Percentiles rank a stretch among this genome's conserved stretches.
Evolutionary conservation across 2,113 vertebrate species (phyloP).

Genomic region (Tinamus guttatus): DNA sequence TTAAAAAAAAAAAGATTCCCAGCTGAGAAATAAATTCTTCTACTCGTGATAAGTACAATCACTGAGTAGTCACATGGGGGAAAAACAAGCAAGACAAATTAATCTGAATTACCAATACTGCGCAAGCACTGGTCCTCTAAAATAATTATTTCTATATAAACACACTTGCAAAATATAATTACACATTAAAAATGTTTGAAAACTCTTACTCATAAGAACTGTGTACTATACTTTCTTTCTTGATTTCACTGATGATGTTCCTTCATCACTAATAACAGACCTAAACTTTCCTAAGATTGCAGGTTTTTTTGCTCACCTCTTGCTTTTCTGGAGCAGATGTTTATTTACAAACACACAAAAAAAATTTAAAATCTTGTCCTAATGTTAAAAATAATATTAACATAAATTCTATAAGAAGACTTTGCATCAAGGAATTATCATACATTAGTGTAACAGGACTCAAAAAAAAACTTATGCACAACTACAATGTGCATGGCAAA

Average conservation of each 20-base stretch:
- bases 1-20: constrained; percentile 21
- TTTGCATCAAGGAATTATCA: neutral
- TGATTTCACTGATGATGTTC: neutral
- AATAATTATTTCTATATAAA: neutral
- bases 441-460: neutral
- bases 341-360: neutral
- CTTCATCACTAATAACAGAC: neutral
- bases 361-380: neutral
- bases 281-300: neutral
- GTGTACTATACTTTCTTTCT: neutral
- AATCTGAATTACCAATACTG: neutral
- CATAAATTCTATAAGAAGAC: neutral
- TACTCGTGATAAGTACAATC: neutral
- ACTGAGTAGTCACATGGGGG: neutral
- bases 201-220: neutral
- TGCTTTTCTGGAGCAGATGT: neutral
- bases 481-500: neutral
- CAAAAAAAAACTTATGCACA: neutral
- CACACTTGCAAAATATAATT: neutral
- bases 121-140: neutral
- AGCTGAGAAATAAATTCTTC: constrained; percentile 14
- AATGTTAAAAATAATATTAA: neutral
- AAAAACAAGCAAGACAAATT: neutral
- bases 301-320: neutral
- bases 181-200: neutral